Percentiles rank a stretch among this genome's conserved stretches.
phyloP scores from a whole-genome alignment of 2,113 vertebrate species.

The Perca schrenkii region DNA sequence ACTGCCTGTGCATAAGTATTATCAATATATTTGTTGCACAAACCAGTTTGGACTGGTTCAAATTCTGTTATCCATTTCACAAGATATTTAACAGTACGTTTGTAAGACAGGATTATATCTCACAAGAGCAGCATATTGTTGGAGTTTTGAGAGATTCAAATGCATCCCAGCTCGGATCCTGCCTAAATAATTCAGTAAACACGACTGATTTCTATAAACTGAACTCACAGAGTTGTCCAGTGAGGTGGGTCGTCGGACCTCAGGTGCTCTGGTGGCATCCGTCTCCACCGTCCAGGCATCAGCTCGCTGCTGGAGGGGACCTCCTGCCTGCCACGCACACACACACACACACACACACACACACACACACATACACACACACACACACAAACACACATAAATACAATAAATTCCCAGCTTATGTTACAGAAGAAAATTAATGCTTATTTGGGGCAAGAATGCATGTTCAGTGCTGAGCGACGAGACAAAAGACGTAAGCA shows the following conservation, averaged over 20 bases:
- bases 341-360: constrained; percentile 7
- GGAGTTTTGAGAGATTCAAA: neutral
- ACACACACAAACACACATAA: constrained; percentile 1
- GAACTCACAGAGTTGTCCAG: constrained; percentile 62
- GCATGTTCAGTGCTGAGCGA: neutral
- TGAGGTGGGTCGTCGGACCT: neutral
- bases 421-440: neutral
- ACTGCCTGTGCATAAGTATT: neutral
- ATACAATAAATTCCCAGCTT: neutral
- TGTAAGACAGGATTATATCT: neutral
- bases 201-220: neutral
- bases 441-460: too few relatives aligned
- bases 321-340: constrained; percentile 68
- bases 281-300: constrained; percentile 76
- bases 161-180: neutral
- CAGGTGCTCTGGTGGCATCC: constrained; percentile 67
- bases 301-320: constrained; percentile 71
- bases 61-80: neutral
- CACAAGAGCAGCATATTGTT: neutral
- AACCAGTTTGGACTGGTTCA: neutral
- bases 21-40: neutral
- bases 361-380: neutral
- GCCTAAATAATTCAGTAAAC: constrained; percentile 19
- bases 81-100: neutral
- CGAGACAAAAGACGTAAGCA: neutral